phyloP scores from a whole-genome alignment of 2,888 invertebrate genomes.

The Thymelicus sylvestris region DNA sequence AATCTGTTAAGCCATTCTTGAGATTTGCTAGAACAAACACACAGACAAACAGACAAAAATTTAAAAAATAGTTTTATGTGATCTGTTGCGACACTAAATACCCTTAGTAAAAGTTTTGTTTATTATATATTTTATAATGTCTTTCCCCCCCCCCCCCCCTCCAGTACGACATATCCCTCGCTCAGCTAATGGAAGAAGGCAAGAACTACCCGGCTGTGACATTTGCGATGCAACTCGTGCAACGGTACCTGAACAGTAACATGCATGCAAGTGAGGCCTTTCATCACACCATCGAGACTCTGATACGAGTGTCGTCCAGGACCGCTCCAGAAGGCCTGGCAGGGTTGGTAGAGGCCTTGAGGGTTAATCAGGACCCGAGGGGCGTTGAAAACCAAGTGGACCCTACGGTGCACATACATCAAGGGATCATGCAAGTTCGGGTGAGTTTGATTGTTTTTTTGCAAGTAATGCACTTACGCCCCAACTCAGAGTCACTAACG shows the following conservation, averaged over 20 bases:
- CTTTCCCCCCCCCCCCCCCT: not conserved
- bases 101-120: no score
- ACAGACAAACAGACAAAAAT: no score
- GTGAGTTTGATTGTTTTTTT: constrained; percentile 63
- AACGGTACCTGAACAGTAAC: constrained; percentile 90
- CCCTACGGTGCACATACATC: constrained; percentile 92
- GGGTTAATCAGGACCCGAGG: constrained; percentile 52
- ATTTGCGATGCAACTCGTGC: constrained; percentile 95
- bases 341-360: constrained; percentile 78
- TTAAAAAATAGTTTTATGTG: no score
- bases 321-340: constrained; percentile 91
- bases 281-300: constrained; percentile 90
- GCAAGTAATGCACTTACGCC: no score
- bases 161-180: constrained; percentile 89
- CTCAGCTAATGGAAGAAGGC: constrained; percentile 91
- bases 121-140: not conserved
- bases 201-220: constrained; percentile 88
- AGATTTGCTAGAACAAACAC: no score
- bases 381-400: constrained; percentile 88
- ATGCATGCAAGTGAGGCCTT: constrained; percentile 90
- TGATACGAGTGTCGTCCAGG: constrained; percentile 87
- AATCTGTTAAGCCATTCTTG: no score
- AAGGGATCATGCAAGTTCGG: constrained; percentile 91
- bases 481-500: no score
- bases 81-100: no score